Base-by-base conservation (phyloP, 2,113 vertebrate species). In the Reinhardtius hippoglossoides region DNA sequence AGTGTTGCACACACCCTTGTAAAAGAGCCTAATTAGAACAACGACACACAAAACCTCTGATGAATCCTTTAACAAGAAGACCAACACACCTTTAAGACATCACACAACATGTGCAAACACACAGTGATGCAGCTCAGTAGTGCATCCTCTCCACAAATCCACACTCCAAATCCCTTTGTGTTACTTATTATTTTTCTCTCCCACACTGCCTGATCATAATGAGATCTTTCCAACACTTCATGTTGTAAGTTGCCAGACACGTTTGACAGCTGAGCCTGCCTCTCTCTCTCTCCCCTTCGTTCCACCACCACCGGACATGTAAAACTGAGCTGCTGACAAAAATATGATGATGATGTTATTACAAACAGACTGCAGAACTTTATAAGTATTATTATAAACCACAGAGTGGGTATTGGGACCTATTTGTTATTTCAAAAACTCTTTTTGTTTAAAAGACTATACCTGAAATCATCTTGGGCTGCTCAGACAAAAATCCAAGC, bases 181-280 rank as follows among this genome's bases (percentile, higher is more conserved):
- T 67, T 27, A 42, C 68, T 74, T 62, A 67, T 65, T 63, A 71
- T 66, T 44, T 40, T 73, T 48, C 66, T 67, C 35, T 72, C 65
- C 16, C 26, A 46, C 20, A 20, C 50, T 70, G 62, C 61, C 58
- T 24, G 21, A 76, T 74, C 62, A 56, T 15, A 18, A 58, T 14
- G 7, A 69, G 56, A 48, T 44, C 5, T 52, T 78, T 64, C 75
- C 52, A 74, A 68, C 71, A 57, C 56, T 75, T 63, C 24, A n/a
- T n/a, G 31, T 18, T 63, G 74, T 71, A 67, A 81, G 67, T 64
- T 48, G 10, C 9, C 26, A 5, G 64, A 50, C 16, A 48, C 55
- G 42, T 70, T 65, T 48, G 66, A 72, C 59, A 74, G 74, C 67
- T 48, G 65, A 26, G 50, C 50, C 20, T 54, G 20, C n/a, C 18